Conservation (phyloP, 2,113 vertebrate species). For the Mirounga angustirostris region DNA sequence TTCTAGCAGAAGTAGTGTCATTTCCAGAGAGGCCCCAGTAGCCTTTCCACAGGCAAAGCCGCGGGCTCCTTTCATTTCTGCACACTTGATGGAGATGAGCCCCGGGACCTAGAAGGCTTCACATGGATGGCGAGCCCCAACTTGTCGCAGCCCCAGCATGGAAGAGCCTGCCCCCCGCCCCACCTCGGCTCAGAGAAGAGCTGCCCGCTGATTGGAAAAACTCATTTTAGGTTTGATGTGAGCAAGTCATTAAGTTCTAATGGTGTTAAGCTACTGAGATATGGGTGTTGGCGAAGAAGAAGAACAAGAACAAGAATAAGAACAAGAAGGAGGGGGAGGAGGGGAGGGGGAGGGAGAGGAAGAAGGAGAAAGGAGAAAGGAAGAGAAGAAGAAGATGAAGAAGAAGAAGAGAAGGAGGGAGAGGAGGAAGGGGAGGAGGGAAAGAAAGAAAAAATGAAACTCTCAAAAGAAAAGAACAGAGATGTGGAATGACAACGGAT, state of each 20-base stretch:
- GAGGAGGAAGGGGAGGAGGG: neutral
- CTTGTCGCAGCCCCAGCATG: fast-evolving
- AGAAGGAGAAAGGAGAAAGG: too few relatives aligned
- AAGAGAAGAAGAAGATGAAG: too few relatives aligned
- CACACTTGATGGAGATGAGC: neutral
- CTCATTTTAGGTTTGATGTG: neutral
- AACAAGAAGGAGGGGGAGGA: too few relatives aligned
- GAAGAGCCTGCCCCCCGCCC: neutral
- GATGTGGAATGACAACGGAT: neutral
- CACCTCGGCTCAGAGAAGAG: neutral
- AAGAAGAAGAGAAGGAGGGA: too few relatives aligned
- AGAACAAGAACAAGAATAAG: too few relatives aligned
- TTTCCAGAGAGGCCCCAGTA: neutral
- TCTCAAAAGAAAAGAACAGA: constrained; percentile 41
- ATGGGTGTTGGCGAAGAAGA: neutral
- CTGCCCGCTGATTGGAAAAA: neutral
- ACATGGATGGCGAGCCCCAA: fast-evolving
- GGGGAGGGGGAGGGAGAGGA: too few relatives aligned
- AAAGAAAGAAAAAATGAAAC: neutral
- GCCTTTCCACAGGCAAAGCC: neutral
- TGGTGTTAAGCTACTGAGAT: neutral
- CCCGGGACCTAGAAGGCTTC: fast-evolving
- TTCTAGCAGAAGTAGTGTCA: neutral
- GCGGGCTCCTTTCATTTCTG: neutral
- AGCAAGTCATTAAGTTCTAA: neutral